Evolutionary conservation across 2,888 invertebrate species (phyloP).

Genomic region (Erpobdella octoculata): DNA sequence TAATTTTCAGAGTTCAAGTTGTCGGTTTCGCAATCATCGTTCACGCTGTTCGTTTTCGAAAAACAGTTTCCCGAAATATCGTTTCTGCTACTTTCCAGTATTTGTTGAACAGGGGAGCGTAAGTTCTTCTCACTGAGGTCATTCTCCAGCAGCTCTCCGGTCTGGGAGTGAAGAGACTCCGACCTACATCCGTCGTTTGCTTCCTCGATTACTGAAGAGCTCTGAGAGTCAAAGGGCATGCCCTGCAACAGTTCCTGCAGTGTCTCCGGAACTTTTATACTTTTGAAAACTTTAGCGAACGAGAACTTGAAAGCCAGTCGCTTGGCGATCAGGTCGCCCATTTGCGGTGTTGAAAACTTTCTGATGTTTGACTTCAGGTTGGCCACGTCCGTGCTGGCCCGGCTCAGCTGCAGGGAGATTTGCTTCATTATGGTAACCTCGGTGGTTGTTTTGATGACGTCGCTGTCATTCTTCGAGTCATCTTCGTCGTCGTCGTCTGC

Average conservation of each 20-base stretch:
- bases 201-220: not conserved
- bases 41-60: no score
- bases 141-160: no score
- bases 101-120: no score
- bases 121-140: no score
- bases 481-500: no score
- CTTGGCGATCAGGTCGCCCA: not conserved
- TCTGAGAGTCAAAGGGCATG: not conserved
- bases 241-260: not conserved
- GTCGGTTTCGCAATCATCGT: no score
- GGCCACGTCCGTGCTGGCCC: not conserved
- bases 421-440: conserved; percentile 7
- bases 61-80: no score
- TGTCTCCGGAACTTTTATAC: not conserved
- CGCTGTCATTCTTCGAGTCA: no score
- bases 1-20: no score
- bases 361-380: not conserved
- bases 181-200: not conserved
- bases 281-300: not conserved
- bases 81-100: no score
- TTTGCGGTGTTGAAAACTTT: conserved; percentile 3
- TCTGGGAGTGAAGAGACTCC: no score
- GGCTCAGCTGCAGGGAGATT: conserved; percentile 7
- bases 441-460: not conserved
- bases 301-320: not conserved